Conservation (phyloP, 2,113 vertebrate genomes). For the Spheniscus mendiculus region DNA sequence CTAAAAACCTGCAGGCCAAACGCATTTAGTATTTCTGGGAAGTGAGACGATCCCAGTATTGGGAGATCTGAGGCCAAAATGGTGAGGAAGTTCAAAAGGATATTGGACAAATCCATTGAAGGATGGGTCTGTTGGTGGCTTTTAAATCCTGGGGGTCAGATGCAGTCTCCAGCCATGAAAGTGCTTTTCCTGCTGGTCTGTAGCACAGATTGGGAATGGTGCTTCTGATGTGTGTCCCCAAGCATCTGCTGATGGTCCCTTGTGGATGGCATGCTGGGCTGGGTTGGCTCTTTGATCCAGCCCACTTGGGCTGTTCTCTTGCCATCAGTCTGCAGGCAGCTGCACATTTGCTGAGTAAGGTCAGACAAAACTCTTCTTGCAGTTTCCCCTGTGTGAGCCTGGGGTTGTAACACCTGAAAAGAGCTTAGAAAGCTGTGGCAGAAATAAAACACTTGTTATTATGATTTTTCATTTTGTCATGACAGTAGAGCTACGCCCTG, state of each 20-base stretch:
- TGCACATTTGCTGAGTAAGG: not conserved
- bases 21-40: not conserved
- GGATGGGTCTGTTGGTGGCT: not conserved
- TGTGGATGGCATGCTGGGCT: not conserved
- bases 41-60: not conserved
- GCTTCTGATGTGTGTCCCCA: not conserved
- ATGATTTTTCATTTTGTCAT: not conserved
- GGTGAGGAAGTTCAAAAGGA: not conserved
- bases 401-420: not conserved
- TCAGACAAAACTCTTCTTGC: not conserved
- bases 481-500: not conserved
- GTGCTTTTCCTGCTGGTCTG: not conserved
- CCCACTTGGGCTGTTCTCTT: not conserved
- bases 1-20: constrained; percentile 29
- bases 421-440: not conserved
- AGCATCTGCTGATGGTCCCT: not conserved
- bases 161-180: not conserved
- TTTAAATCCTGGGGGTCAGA: not conserved
- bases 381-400: not conserved
- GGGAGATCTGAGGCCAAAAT: not conserved
- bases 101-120: not conserved
- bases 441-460: not conserved
- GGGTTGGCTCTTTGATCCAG: not conserved
- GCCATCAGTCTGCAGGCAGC: not conserved
- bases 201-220: not conserved